These are phyloP conservation scores for Cantharis nigra DNA, from an alignment of 2,888 invertebrate genomes.

Conservation along the genomic window DNA sequence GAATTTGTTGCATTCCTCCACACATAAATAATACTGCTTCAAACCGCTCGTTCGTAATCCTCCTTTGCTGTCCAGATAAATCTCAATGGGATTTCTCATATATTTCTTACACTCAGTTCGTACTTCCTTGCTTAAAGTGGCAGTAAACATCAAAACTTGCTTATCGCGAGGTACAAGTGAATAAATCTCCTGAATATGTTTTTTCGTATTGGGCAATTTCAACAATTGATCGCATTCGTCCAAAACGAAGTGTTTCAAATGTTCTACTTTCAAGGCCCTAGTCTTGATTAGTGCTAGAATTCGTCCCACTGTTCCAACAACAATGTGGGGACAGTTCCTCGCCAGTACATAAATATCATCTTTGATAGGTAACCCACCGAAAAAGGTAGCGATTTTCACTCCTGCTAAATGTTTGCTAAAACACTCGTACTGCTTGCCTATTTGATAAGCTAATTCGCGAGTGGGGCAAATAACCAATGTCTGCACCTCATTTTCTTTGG, in stretches of 20 bases:
- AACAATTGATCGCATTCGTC: background rate
- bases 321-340: background rate
- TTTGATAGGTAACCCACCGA: background rate
- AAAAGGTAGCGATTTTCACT: background rate
- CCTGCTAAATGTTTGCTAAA: background rate
- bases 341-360: background rate
- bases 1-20: too few species aligned
- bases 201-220: background rate
- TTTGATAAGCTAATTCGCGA: background rate
- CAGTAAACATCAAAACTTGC: background rate
- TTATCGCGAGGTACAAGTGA: background rate
- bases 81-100: background rate
- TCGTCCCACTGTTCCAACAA: background rate
- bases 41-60: background rate
- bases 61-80: background rate
- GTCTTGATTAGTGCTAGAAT: background rate
- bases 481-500: background rate
- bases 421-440: too few species aligned
- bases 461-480: background rate
- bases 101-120: background rate
- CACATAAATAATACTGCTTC: too few species aligned
- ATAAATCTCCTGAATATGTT: background rate
- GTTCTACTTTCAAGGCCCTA: background rate
- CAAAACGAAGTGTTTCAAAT: background rate
- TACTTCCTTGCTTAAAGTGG: background rate